These are phyloP conservation scores for Glaucopsyche alexis DNA, from an alignment of 2,888 invertebrate genomes.

Conservation along the genomic window DNA sequence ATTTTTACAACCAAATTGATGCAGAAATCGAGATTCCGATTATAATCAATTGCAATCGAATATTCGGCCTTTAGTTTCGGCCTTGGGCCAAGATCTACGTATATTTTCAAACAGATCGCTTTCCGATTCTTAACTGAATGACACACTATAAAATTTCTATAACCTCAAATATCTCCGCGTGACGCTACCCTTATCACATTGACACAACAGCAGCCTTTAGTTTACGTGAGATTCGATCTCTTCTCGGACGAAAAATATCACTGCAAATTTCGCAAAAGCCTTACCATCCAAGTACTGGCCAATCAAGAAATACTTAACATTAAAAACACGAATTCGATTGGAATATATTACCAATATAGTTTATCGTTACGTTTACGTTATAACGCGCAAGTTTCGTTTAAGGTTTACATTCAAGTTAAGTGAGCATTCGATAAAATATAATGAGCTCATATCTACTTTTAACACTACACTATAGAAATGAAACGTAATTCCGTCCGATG, in stretches of 20 bases:
- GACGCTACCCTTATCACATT: conserved; percentile 40
- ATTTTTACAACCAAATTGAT: no score
- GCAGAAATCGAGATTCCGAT: no score
- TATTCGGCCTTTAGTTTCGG: neutral
- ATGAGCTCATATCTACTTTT: no score
- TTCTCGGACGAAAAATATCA: conserved; percentile 44
- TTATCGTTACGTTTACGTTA: neutral
- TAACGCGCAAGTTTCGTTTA: conserved; percentile 8
- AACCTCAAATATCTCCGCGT: conserved; percentile 35
- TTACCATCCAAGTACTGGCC: conserved; percentile 59
- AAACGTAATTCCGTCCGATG: neutral
- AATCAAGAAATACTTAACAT: conserved; percentile 41
- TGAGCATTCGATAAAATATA: no score
- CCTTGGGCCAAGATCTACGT: conserved; percentile 23
- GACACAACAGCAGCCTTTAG: conserved; percentile 45
- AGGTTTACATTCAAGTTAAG: no score
- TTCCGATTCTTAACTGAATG: conserved; percentile 27
- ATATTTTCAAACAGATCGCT: conserved; percentile 27
- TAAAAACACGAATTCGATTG: conserved; percentile 12
- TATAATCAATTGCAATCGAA: neutral
- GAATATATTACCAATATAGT: conserved; percentile 16
- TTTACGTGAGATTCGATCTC: conserved; percentile 45
- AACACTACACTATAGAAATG: no score
- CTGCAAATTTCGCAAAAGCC: conserved; percentile 41
- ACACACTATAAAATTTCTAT: conserved; percentile 36